Percentiles rank a stretch among this genome's conserved stretches.
Conservation (phyloP, 2,888 invertebrate species). For the Anthoptus insignis region DNA sequence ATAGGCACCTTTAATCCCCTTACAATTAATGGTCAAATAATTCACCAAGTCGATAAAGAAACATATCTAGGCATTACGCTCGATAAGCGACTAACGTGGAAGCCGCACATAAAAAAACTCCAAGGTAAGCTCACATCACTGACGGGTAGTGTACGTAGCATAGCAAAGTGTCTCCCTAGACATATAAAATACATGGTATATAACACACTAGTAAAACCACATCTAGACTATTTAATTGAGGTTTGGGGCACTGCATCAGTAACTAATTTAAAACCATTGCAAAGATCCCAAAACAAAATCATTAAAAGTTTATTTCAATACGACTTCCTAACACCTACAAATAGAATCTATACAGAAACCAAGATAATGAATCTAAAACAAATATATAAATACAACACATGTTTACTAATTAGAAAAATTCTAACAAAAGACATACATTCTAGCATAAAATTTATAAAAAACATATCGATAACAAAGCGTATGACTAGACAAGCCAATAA, state of each 20-base stretch:
- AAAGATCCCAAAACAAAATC: neutral
- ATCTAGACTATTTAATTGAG: neutral
- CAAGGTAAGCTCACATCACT: neutral
- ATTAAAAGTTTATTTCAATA: neutral
- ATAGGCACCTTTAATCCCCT: too few relatives aligned
- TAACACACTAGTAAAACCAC: neutral
- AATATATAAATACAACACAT: neutral
- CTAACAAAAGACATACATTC: too few relatives aligned
- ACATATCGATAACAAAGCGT: too few relatives aligned
- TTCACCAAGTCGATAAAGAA: too few relatives aligned
- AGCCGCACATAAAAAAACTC: neutral
- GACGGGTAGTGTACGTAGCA: neutral
- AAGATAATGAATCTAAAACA: neutral
- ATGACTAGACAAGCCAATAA: conserved; percentile 14
- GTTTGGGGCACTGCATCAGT: neutral
- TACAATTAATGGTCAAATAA: too few relatives aligned
- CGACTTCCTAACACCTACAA: neutral
- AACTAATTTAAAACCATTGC: neutral
- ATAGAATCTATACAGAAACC: neutral
- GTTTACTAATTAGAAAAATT: too few relatives aligned
- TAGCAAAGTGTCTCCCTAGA: neutral
- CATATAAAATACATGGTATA: neutral
- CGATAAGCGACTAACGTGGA: neutral
- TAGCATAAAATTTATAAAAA: too few relatives aligned
- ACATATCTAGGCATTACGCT: neutral